Base-by-base conservation (phyloP, 2,888 invertebrate genomes). In the Tupiocoris notatus region DNA sequence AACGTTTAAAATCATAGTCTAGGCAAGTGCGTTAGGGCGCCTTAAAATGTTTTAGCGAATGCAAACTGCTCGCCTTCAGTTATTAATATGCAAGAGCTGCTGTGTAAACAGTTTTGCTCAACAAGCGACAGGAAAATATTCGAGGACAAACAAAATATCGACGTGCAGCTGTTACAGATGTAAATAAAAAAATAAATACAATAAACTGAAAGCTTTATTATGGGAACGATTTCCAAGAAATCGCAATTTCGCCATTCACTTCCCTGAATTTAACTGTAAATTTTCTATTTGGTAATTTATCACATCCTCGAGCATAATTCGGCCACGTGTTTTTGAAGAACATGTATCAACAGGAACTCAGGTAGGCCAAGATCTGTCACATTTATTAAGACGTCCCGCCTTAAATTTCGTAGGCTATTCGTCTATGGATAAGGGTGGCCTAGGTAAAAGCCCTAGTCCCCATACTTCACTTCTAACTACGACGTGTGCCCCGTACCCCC, bases 381-480 rank as follows among this genome's bases (percentile, higher is more conserved):
- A 39, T 39, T 39, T 12, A 39, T 39, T 39, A 39, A 39, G 39
- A 39, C 12, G 39, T 39, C 39, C 39, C 39, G 39, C 39, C 39
- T 39, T 39, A 12, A 39, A 12, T 7, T 39, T n/a, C n/a, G n/a
- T n/a, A n/a, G n/a, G n/a, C 39, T 39, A 39, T 39, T 39, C 12
- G 39, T 12, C 39, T 39, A 39, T 3, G 39, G 39, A 12, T 12
- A 39, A 39, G 3, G 39, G 39, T 39, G 12, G 3, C 39, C 39
- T 39, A 12, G 39, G 6, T 12, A 39, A 39, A 12, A 39, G 3
- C 39, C 39, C 6, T 39, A n/a, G n/a, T 54, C 1, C 67, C 67
- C 67, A 67, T 67, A 39, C 67, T 22, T 67, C 67, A 67, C 57
- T 67, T 56, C 57, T 12, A 39, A 12, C 39, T 12, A 3, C 39